Conservation (phyloP, 2,888 invertebrate species). For the Apamea monoglypha region DNA sequence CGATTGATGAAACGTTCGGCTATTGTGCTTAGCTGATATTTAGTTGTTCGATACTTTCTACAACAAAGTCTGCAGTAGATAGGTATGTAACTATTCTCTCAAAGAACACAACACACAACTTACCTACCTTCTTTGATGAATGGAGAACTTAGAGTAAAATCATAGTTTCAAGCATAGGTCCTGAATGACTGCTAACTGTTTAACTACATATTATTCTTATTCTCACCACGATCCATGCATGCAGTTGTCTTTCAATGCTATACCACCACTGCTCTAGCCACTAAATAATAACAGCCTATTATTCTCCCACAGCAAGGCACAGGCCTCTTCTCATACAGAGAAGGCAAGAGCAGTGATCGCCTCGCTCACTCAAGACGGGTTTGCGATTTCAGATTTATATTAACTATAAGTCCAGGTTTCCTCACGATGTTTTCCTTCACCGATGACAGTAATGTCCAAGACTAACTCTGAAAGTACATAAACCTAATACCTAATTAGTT, state of each 20-base stretch:
- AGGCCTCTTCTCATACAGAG: background rate
- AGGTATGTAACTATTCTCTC: background rate
- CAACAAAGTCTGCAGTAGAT: background rate
- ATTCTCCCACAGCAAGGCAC: background rate
- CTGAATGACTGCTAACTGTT: background rate
- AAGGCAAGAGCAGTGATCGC: background rate
- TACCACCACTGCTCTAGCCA: background rate
- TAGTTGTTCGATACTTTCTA: conserved; percentile 29
- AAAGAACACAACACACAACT: background rate
- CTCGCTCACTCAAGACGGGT: background rate
- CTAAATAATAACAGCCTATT: background rate
- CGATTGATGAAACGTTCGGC: conserved; percentile 46
- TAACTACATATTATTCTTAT: background rate
- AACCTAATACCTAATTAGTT: background rate
- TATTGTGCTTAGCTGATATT: conserved; percentile 48
- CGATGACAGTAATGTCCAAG: too few relatives aligned
- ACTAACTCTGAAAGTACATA: background rate
- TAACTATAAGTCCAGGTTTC: background rate
- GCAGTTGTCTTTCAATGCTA: background rate
- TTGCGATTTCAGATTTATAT: background rate
- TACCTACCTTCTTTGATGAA: background rate
- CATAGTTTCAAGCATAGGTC: background rate
- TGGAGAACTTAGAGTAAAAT: background rate
- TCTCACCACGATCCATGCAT: background rate
- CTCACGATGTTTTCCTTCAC: background rate